Evolutionary conservation across 37 sponge, comb jelly and placozoan species (phyloP), one percentile per base, ranked within the genome.

Genomic region (Geodia barretti): DNA sequence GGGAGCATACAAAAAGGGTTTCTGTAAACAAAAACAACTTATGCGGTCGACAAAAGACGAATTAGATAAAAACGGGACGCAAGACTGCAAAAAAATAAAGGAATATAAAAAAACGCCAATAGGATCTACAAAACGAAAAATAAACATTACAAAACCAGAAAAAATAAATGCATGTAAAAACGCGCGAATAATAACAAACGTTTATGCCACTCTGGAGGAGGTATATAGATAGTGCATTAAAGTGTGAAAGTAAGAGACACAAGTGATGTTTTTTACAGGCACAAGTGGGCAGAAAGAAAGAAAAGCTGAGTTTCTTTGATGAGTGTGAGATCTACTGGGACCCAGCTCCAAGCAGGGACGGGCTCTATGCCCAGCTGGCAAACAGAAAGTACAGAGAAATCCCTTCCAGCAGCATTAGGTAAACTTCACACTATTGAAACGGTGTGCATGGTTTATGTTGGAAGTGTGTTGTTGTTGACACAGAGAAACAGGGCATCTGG

Each of bases 301-400:
- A 47, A 14, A 47, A 7, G 7, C 7, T 47, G 54, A 47, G 11
- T 14, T 47, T 47, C 54, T 47, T 47, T 47, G 54, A 47, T 7
- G 54, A 47, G 11, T 47, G 54, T 47, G 14, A 47, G 7, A 62
- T 71, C 7, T 81, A 71, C 19, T n/a, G 43, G 64, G 38, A 64
- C 30, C 83, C 83, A 37, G 59, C 83, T 2, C 74, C 75, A 4
- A 72, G 54, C 63, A 58, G 62, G 38, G 35, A 71, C 21, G 83
- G 74, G 19, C 68, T 83, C 5, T 83, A 74, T 38, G 54, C 73
- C 26, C 74, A 73, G 36, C 68, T 83, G 34, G 65, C 83, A 64
- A 42, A 35, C n/a, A 54, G 74, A 25, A 43, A 74, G 32, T 83
- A 83, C 37, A 47, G 58, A 5, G 72, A 83, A 47, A 74, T 74